Percentiles rank a stretch among this genome's conserved stretches.
Conservation (phyloP, 2,113 vertebrate species). For the Colinus virginianus region DNA sequence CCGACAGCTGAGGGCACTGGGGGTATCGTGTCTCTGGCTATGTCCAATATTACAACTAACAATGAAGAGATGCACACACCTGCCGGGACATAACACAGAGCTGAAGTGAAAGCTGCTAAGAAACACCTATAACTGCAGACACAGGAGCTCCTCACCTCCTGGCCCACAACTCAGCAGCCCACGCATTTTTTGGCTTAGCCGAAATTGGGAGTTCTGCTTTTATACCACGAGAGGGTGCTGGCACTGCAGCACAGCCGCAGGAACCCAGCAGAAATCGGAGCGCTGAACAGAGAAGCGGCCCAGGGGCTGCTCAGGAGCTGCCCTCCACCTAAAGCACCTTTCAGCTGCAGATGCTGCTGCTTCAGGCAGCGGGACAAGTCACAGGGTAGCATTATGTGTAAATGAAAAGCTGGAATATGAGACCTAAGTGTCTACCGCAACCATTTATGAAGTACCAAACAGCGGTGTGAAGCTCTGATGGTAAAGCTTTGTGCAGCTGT, state of each 20-base stretch:
- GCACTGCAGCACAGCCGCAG: fast-evolving
- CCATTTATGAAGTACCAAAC: background rate
- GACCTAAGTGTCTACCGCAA: background rate
- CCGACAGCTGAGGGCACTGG: background rate
- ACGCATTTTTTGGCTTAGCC: background rate
- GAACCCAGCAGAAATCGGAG: background rate
- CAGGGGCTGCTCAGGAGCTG: background rate
- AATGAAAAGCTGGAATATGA: background rate
- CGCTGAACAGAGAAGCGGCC: fast-evolving
- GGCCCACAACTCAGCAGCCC: no score
- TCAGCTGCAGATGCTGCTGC: background rate
- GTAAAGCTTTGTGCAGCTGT: background rate
- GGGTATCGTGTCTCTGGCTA: background rate
- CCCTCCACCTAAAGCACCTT: background rate
- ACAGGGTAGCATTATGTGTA: background rate
- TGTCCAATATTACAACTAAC: background rate
- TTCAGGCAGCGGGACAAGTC: background rate
- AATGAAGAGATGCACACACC: background rate
- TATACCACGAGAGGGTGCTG: background rate
- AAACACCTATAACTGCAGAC: background rate
- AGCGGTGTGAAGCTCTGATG: background rate
- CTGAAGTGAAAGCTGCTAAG: background rate
- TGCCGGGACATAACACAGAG: background rate
- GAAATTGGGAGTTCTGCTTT: background rate
- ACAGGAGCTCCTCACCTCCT: fast-evolving